These are phyloP conservation scores for Aspidapion aeneum DNA, from an alignment of 2,888 invertebrate species.

Conservation along the genomic window DNA sequence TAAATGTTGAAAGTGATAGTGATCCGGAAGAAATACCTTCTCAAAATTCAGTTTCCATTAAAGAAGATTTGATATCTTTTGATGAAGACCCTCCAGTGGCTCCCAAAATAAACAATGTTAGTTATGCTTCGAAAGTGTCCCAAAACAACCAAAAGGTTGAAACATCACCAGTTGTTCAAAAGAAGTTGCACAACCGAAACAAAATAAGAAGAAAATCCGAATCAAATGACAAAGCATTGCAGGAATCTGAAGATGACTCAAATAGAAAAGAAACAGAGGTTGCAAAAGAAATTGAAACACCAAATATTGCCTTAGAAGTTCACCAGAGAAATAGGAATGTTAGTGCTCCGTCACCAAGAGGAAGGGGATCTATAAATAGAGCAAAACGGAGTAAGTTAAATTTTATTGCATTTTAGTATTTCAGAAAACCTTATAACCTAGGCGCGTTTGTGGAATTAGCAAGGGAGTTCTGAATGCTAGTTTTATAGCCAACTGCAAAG, in stretches of 20 bases:
- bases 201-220: conserved; percentile 5
- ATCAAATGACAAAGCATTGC: neutral
- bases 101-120: neutral
- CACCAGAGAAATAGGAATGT: conserved; percentile 1
- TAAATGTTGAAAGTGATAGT: no score
- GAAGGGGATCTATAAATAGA: conserved; percentile 5
- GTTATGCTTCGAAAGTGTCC: neutral
- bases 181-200: neutral
- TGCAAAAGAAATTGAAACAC: conserved; percentile 1
- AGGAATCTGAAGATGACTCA: conserved; percentile 8
- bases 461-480: no score
- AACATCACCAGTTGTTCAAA: conserved; percentile 7
- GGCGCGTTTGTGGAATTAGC: no score
- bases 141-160: neutral
- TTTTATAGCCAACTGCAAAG: no score
- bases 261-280: conserved; percentile 8
- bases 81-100: conserved; percentile 1
- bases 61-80: conserved; percentile 8
- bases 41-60: no score
- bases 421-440: no score
- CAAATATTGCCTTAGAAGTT: conserved; percentile 3
- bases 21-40: no score
- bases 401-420: no score
- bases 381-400: conserved; percentile 8
- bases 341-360: conserved; percentile 6